Conservation (phyloP, 2,113 vertebrate genomes). For the Amazona vittata region DNA sequence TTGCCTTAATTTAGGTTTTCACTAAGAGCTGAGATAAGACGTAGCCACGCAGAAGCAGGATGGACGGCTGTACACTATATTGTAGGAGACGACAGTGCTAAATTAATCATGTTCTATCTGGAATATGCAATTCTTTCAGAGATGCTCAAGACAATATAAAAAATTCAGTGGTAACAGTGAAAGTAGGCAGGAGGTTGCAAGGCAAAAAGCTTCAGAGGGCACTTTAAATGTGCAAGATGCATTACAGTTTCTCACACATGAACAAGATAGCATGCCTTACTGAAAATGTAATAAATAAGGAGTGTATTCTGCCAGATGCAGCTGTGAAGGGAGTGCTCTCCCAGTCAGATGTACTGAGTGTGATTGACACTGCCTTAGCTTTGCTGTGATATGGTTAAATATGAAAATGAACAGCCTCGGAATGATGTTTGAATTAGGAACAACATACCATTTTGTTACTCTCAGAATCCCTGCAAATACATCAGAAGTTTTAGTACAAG, state of each 20-base stretch:
- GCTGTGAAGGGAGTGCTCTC: constrained; percentile 35
- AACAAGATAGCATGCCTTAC: constrained; percentile 69
- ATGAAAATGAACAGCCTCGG: not conserved
- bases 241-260: constrained; percentile 75
- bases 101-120: constrained; percentile 97
- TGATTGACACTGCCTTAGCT: constrained; percentile 58
- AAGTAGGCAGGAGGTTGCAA: constrained; percentile 80
- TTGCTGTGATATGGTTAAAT: constrained; percentile 60
- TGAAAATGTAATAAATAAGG: constrained; percentile 70
- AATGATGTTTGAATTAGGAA: constrained; percentile 40
- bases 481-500: not conserved
- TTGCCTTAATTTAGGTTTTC: constrained; percentile 76
- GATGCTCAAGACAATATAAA: constrained; percentile 92
- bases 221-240: constrained; percentile 82
- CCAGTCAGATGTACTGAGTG: constrained; percentile 21
- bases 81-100: constrained; percentile 76
- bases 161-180: constrained; percentile 88
- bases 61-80: constrained; percentile 66
- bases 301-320: constrained; percentile 49
- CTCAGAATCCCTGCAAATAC: constrained; percentile 18
- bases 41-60: constrained; percentile 57
- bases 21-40: constrained; percentile 68
- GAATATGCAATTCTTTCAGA: constrained; percentile 96
- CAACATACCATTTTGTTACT: constrained; percentile 1
- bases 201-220: constrained; percentile 81